These are phyloP conservation scores for Lanius collurio DNA, from an alignment of 2,113 vertebrate genomes.

Conservation along the genomic window DNA sequence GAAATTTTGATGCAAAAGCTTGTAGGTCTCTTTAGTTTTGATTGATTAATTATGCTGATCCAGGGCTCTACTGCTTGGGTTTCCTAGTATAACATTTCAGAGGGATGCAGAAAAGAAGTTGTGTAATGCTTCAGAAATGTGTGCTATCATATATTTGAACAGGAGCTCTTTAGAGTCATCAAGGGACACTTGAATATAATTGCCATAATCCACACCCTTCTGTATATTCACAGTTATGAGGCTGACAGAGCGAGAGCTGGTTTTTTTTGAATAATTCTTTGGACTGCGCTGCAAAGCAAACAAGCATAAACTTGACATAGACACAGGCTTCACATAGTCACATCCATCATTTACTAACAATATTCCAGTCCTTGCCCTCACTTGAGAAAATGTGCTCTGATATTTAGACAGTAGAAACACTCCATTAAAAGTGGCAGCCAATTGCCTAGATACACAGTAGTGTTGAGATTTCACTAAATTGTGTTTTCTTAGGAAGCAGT, in stretches of 20 bases:
- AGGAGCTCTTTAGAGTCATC: neutral
- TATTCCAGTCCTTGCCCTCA: neutral
- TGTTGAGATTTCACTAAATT: neutral
- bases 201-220: neutral
- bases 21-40: neutral
- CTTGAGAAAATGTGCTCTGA: neutral
- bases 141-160: neutral
- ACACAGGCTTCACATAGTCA: rapidly evolving
- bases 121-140: neutral
- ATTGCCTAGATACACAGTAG: neutral
- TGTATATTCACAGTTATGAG: neutral
- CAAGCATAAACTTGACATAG: neutral
- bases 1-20: neutral
- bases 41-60: neutral
- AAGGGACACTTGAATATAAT: neutral
- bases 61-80: neutral
- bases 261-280: neutral
- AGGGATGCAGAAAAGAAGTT: neutral
- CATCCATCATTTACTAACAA: neutral
- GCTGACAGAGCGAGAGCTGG: rapidly evolving
- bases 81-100: neutral
- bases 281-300: neutral
- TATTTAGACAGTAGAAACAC: neutral
- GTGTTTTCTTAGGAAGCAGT: neutral
- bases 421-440: neutral